Conservation (phyloP, 2,797 vertebrate species). For the Phoxinus dragarum region DNA sequence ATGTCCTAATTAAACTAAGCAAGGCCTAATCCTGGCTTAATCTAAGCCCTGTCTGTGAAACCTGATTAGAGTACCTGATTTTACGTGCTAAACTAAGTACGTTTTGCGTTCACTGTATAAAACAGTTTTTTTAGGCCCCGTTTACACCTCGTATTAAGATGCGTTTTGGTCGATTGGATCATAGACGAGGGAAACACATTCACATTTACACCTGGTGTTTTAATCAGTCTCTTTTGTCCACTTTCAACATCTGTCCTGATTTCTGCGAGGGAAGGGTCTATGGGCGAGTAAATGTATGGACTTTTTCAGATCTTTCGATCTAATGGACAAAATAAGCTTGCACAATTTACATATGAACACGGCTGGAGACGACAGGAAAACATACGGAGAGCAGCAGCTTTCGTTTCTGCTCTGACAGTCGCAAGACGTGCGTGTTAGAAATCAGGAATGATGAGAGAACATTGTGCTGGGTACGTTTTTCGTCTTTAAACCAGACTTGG, state of each 20-base stretch:
- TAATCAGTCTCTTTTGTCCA: neutral
- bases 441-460: neutral
- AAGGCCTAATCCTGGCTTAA: too few species aligned
- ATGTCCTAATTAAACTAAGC: too few species aligned
- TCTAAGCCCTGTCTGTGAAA: too few species aligned
- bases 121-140: neutral
- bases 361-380: too few species aligned
- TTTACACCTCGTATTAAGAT: too few species aligned
- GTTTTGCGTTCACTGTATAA: neutral
- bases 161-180: too few species aligned
- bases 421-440: neutral
- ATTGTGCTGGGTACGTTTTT: neutral
- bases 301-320: neutral
- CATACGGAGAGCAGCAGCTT: neutral
- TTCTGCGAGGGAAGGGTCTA: neutral
- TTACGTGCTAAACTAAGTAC: too few species aligned
- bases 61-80: too few species aligned
- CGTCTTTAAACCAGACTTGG: neutral
- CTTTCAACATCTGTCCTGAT: neutral
- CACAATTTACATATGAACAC: too few species aligned
- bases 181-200: too few species aligned
- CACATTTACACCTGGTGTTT: too few species aligned
- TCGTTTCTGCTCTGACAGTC: neutral
- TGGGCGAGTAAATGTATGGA: too few species aligned
- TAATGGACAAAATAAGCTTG: neutral